Evolutionary conservation across 2,797 vertebrate genomes (phyloP).

Genomic region (Myotis vivesi): DNA sequence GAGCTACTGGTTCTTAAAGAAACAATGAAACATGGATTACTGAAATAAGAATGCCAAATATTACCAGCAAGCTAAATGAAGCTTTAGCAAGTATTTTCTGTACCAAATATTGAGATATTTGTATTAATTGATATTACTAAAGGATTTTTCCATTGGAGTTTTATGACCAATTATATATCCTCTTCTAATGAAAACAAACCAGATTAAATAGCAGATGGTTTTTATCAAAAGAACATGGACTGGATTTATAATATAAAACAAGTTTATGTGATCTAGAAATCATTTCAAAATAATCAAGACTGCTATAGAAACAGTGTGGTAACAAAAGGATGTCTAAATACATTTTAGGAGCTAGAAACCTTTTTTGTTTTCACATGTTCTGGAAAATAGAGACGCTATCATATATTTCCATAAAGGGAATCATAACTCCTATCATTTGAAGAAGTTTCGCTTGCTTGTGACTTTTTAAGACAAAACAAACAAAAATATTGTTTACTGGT

Average conservation of each 20-base stretch:
- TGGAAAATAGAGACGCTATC: slow-evolving; percentile 80
- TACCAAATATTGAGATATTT: slow-evolving; percentile 79
- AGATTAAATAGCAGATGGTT: slow-evolving; percentile 82
- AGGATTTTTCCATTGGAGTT: slow-evolving; percentile 81
- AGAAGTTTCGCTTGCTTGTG: slow-evolving; percentile 79
- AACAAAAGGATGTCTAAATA: slow-evolving; percentile 81
- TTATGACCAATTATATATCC: slow-evolving; percentile 79
- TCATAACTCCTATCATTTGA: slow-evolving; percentile 80
- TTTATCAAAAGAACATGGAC: slow-evolving; percentile 81
- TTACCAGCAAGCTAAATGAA: slow-evolving; percentile 82
- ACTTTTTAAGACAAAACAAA: slow-evolving; percentile 78
- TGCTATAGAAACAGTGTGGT: slow-evolving; percentile 77
- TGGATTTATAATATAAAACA: slow-evolving; percentile 84
- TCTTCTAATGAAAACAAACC: slow-evolving; percentile 84
- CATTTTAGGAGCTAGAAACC: slow-evolving; percentile 77
- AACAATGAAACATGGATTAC: slow-evolving; percentile 80
- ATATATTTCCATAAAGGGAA: slow-evolving; percentile 77
- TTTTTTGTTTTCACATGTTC: slow-evolving; percentile 67
- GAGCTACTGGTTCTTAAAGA: slow-evolving; percentile 81
- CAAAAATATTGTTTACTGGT: slow-evolving; percentile 67
- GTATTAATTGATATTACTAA: slow-evolving; percentile 80
- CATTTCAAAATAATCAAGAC: slow-evolving; percentile 81
- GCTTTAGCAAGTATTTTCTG: slow-evolving; percentile 80
- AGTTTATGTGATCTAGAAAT: slow-evolving; percentile 84
- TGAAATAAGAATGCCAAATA: slow-evolving; percentile 79